Percentiles rank a stretch among this genome's conserved stretches.
These are phyloP conservation scores for Tricholaema leucomelas DNA, from an alignment of 2,113 vertebrate genomes.

Conservation along the genomic window DNA sequence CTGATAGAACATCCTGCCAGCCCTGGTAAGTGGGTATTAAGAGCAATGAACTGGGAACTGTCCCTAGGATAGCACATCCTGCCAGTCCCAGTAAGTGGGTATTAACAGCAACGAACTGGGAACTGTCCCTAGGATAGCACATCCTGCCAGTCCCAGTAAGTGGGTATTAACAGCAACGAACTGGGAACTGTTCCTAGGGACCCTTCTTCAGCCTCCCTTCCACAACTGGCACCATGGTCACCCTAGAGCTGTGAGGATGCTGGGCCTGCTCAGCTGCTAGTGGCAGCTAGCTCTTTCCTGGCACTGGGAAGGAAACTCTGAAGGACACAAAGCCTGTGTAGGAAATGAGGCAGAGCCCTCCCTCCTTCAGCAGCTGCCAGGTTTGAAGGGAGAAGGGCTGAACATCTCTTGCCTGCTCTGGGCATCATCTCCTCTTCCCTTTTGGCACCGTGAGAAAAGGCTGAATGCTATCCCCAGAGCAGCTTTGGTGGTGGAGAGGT, in stretches of 20 bases:
- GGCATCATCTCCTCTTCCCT: not conserved
- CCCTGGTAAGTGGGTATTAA: not conserved
- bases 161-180: not conserved
- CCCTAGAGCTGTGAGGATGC: not conserved
- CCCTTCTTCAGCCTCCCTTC: not conserved
- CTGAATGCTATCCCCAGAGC: not conserved
- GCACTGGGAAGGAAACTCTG: not conserved
- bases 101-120: not conserved
- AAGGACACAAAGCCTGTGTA: not conserved
- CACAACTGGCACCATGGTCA: accelerated
- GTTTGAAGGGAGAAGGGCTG: not conserved
- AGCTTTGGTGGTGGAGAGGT: not conserved
- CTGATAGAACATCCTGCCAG: not conserved
- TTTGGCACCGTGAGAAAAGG: not conserved
- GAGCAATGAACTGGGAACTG: not conserved
- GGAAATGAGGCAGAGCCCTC: not conserved
- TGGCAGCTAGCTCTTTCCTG: not conserved
- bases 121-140: not conserved
- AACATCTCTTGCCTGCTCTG: not conserved
- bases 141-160: not conserved
- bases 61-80: not conserved
- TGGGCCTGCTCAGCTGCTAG: not conserved
- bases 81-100: not conserved
- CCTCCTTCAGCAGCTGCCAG: not conserved
- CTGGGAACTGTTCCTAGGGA: not conserved